Evolutionary conservation across 1,140 invertebrate species (phyloP).

Genomic region (Eciton burchellii): DNA sequence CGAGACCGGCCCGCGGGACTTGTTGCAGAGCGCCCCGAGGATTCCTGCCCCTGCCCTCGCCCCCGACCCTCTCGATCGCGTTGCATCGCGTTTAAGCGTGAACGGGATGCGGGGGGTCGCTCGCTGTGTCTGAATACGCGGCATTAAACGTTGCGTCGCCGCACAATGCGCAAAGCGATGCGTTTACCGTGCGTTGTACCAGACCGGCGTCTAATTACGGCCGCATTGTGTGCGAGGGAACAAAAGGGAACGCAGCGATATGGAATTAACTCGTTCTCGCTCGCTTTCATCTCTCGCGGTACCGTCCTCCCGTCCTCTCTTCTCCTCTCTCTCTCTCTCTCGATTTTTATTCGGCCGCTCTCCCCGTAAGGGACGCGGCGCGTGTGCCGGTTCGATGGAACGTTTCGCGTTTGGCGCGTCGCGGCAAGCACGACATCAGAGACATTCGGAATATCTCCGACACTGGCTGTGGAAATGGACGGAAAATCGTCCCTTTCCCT

Average conservation of each 20-base stretch:
- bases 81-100: conserved; percentile 15
- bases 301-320: conserved; percentile 15
- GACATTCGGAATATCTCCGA: conserved; percentile 12
- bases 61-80: neutral
- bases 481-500: conserved; percentile 4
- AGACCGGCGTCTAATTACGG: conserved; percentile 51
- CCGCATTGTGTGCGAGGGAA: conserved; percentile 42
- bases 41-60: neutral
- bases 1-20: conserved; percentile 25
- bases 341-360: conserved; percentile 27
- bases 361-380: neutral
- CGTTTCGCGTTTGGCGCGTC: neutral
- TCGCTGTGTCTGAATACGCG: conserved; percentile 35
- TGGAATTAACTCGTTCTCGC: conserved; percentile 41
- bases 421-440: neutral
- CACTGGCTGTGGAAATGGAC: neutral
- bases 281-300: conserved; percentile 12
- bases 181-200: conserved; percentile 36
- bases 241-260: conserved; percentile 37
- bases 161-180: conserved; percentile 46
- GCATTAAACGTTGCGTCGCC: conserved; percentile 44
- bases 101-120: conserved; percentile 16
- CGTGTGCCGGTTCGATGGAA: neutral
- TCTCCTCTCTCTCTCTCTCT: neutral
- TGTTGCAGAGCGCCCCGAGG: conserved; percentile 6